Evolutionary conservation across 2,888 invertebrate species (phyloP), one percentile per base, ranked within the genome.

Genomic region (Plagodis pulveraria): DNA sequence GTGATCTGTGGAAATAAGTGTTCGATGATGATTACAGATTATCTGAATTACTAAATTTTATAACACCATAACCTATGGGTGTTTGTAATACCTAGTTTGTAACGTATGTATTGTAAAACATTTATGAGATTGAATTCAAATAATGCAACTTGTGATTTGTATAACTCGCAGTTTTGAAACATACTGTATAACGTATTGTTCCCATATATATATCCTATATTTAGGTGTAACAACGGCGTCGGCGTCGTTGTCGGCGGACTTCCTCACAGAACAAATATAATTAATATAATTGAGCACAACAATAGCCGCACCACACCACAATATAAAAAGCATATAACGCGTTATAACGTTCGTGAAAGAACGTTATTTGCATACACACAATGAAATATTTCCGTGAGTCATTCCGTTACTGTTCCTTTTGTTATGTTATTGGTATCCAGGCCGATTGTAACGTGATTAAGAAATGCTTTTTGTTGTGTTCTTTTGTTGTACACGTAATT

Each of bases 291-390:
- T 53, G 62, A 58, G 50, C 54, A 54, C 52, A 64, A 67, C 67
- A 69, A 69, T 62, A 46, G 56, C 42, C 45, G 10, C 2, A 49
- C 32, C 53, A 52, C 44, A 62, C 42, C 41, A 43, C 44, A 52
- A 50, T 41, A 65, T 67, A 65, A 68, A 71, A 65, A 65, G 50
- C 55, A 55, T 55, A 47, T 38, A 58, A 49, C 52, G 46, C 48
- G 45, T n/a, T 38, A 43, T 48, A 36, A 50, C 59, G 11, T 46
- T 50, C 55, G 53, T 50, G 50, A 50, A 54, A 50, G 12, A 56
- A 43, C 53, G 50, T 45, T 77, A 78, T 80, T 80, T 80, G 78
- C 78, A 79, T 78, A 76, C 72, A 72, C 60, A 75, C 74, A 76
- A 76, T 69, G 73, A 57, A 68, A 67, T 58, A 64, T 70, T 69